Percentiles rank a stretch among this genome's conserved stretches.
Conservation (phyloP, 2,888 invertebrate species). For the Urechis unicinctus region DNA sequence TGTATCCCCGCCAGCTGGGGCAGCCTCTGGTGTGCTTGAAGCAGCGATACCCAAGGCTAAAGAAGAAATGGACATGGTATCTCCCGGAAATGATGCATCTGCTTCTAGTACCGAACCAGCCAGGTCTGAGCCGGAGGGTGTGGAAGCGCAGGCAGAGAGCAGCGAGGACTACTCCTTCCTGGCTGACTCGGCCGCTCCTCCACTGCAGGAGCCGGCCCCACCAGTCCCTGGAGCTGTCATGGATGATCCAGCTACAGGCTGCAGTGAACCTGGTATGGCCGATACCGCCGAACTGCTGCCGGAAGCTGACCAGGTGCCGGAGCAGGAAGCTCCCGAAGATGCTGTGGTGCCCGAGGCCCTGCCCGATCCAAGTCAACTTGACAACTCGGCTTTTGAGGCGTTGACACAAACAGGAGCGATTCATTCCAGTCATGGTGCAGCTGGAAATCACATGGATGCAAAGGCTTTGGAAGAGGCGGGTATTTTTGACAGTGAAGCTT, state of each 20-base stretch:
- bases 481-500: not conserved
- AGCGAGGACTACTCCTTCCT: not conserved
- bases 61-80: constrained; percentile 8
- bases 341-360: constrained; percentile 24
- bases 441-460: not conserved
- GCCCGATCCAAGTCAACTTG: constrained; percentile 22
- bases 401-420: not conserved
- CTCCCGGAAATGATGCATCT: too few species aligned
- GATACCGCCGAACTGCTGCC: constrained; percentile 4
- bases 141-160: not conserved
- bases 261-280: not conserved
- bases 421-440: not conserved
- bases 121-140: not conserved
- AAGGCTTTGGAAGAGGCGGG: not conserved
- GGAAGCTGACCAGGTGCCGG: not conserved
- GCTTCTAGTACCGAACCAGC: too few species aligned
- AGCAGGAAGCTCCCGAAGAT: not conserved
- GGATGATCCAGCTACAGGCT: not conserved
- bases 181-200: not conserved
- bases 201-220: not conserved
- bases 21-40: constrained; percentile 2
- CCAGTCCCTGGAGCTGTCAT: not conserved
- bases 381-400: constrained; percentile 8
- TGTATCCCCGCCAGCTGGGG: constrained; percentile 1
- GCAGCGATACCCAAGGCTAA: constrained; percentile 10